Conservation (phyloP, 2,113 vertebrate species). For the Lepidothrix coronata region DNA sequence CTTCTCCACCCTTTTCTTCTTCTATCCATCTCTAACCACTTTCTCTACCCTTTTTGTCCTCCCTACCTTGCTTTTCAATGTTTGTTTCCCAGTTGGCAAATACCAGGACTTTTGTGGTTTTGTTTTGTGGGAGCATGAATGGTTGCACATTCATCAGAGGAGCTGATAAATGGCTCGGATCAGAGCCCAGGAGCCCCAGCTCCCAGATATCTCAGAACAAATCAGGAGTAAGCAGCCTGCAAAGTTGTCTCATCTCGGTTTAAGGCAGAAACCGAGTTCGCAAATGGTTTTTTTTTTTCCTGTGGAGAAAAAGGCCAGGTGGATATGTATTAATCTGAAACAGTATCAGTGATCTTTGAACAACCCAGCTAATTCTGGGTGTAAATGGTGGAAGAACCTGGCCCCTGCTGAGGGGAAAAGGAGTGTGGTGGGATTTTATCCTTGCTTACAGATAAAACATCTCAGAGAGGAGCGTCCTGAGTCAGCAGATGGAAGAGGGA, state of each 20-base stretch:
- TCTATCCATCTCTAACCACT: neutral
- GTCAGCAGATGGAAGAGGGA: neutral
- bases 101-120: neutral
- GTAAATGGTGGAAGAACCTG: neutral
- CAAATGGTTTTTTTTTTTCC: accelerated
- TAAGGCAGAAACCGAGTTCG: neutral
- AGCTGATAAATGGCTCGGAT: neutral
- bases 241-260: neutral
- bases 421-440: neutral
- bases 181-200: neutral
- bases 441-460: neutral
- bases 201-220: neutral
- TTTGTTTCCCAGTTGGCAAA: neutral
- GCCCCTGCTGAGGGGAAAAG: neutral
- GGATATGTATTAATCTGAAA: neutral
- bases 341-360: neutral
- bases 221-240: neutral
- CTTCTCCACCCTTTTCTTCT: neutral
- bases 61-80: neutral
- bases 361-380: neutral
- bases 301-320: neutral
- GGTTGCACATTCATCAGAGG: neutral
- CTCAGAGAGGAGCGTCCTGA: neutral
- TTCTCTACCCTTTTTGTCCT: neutral
- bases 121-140: neutral